Evolutionary conservation across 2,797 vertebrate species (phyloP).

Genomic region (Takifugu ocellatus): DNA sequence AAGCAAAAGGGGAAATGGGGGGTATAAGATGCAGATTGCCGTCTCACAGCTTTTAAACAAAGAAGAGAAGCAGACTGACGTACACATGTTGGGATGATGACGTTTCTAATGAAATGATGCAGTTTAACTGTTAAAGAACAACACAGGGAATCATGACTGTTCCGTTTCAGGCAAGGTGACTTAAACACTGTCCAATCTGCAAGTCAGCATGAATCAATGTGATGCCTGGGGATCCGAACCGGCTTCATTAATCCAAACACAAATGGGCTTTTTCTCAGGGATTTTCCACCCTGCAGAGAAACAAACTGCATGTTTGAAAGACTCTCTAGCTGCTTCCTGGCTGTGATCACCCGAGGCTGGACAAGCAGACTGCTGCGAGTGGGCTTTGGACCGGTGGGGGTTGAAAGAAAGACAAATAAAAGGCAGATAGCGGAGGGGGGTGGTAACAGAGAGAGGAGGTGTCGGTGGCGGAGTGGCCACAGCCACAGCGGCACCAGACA

Average conservation of each 20-base stretch:
- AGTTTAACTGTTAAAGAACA: no score
- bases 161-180: background rate
- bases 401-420: slow-evolving; percentile 19
- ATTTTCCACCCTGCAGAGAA: slow-evolving; percentile 33
- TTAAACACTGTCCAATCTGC: background rate
- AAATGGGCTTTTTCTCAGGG: background rate
- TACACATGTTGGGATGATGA: background rate
- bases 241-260: slow-evolving; percentile 1
- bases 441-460: background rate
- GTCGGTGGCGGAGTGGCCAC: slow-evolving; percentile 5
- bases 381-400: slow-evolving; percentile 17
- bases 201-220: slow-evolving; percentile 1
- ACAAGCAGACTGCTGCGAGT: slow-evolving; percentile 19
- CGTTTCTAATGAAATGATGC: background rate
- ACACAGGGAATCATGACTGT: background rate
- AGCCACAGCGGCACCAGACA: slow-evolving; percentile 31
- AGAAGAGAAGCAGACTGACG: slow-evolving; percentile 29
- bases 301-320: slow-evolving; percentile 30
- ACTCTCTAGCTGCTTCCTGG: slow-evolving; percentile 7
- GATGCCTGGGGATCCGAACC: background rate
- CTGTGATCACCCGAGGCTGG: slow-evolving; percentile 59
- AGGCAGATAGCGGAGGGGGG: background rate
- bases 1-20: no score
- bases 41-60: slow-evolving; percentile 15
- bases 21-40: background rate